Conservation (phyloP, 2,888 invertebrate genomes). For the Penaeus monodon region DNA sequence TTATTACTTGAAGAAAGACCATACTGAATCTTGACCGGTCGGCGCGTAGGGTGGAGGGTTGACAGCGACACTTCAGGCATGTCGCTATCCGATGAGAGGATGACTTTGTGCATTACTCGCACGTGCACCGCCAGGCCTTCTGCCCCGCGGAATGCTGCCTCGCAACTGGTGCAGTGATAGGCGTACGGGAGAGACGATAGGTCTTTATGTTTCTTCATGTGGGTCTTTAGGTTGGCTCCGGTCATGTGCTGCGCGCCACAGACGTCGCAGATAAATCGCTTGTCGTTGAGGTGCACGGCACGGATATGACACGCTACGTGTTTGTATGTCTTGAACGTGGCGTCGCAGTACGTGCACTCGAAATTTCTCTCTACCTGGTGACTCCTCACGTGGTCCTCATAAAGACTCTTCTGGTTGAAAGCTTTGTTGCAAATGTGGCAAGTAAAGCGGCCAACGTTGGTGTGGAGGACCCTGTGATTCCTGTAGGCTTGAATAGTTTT, state of each 20-base stretch:
- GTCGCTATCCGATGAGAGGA: background rate
- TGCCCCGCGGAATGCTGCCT: slow-evolving; percentile 26
- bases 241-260: slow-evolving; percentile 67
- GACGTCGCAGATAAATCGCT: slow-evolving; percentile 69
- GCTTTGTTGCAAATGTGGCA: slow-evolving; percentile 69
- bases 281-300: slow-evolving; percentile 45
- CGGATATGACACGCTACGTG: slow-evolving; percentile 45
- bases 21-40: slow-evolving; percentile 29
- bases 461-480: slow-evolving; percentile 69
- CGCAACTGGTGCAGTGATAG: slow-evolving; percentile 21
- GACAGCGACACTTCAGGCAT: background rate
- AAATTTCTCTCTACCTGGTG: slow-evolving; percentile 68
- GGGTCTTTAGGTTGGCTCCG: slow-evolving; percentile 35
- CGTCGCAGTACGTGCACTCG: slow-evolving; percentile 35
- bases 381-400: slow-evolving; percentile 69
- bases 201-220: slow-evolving; percentile 28
- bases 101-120: slow-evolving; percentile 27
- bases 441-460: slow-evolving; percentile 69
- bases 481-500: slow-evolving; percentile 29
- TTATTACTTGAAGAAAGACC: background rate
- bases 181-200: background rate
- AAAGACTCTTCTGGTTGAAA: slow-evolving; percentile 70
- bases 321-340: slow-evolving; percentile 45
- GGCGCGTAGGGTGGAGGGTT: slow-evolving; percentile 36
- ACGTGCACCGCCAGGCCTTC: slow-evolving; percentile 32